Conservation (phyloP, 2,888 invertebrate species). For the Nemotelus nigrinus region DNA sequence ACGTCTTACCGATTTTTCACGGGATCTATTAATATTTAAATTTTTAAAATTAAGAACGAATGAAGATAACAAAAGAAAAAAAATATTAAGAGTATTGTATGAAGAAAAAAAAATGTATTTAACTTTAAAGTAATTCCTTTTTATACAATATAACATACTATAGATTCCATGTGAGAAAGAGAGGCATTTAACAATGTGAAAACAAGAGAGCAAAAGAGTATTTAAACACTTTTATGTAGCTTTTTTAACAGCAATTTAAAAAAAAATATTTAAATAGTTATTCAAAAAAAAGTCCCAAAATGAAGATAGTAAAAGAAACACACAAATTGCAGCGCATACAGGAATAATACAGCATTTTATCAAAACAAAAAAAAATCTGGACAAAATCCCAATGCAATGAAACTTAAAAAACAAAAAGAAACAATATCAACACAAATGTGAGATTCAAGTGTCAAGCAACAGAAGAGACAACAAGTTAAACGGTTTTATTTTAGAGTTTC, state of each 20-base stretch:
- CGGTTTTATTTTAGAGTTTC: too few species aligned
- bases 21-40: not conserved
- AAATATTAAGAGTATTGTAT: not conserved
- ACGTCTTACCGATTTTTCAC: not conserved
- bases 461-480: too few species aligned
- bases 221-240: conserved; percentile 21
- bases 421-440: not conserved
- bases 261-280: too few species aligned
- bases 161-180: too few species aligned
- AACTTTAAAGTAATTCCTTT: conserved; percentile 22
- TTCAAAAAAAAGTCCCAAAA: too few species aligned
- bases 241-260: conserved; percentile 1
- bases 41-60: not conserved
- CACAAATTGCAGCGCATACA: too few species aligned
- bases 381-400: not conserved
- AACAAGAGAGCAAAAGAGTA: conserved; percentile 1
- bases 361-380: too few species aligned
- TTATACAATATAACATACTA: not conserved
- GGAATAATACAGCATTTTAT: too few species aligned
- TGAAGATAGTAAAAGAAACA: too few species aligned
- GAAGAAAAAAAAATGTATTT: conserved; percentile 9
- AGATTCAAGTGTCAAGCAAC: not conserved
- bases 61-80: not conserved
- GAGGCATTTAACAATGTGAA: too few species aligned
- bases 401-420: not conserved